phyloP scores from a whole-genome alignment of 1,140 invertebrate species.

The Antheraea mylitta region DNA sequence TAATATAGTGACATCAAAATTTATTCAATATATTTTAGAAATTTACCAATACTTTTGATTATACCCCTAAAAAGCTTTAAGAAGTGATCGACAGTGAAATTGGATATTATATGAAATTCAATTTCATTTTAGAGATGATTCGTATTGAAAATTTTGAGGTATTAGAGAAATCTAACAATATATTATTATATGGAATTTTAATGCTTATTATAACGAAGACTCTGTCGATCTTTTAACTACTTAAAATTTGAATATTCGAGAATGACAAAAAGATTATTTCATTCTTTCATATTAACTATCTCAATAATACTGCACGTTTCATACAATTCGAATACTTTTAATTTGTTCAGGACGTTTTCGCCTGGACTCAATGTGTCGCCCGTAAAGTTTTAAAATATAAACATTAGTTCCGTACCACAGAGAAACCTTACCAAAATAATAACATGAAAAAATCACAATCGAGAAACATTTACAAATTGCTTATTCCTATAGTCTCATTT shows the following conservation, averaged over 20 bases:
- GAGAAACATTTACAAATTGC: slow-evolving; percentile 62
- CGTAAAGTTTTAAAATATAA: neutral
- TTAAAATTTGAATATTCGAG: neutral
- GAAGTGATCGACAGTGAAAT: slow-evolving; percentile 38
- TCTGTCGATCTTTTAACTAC: slow-evolving; percentile 18
- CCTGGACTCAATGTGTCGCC: neutral
- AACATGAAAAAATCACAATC: slow-evolving; percentile 54
- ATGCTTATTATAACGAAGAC: slow-evolving; percentile 17
- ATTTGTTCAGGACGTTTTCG: no score
- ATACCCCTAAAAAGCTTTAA: slow-evolving; percentile 60
- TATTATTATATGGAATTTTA: slow-evolving; percentile 2
- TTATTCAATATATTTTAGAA: slow-evolving; percentile 40
- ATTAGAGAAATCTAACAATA: neutral
- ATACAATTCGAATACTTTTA: no score
- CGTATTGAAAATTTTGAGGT: neutral
- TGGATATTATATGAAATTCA: neutral
- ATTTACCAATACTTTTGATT: slow-evolving; percentile 54
- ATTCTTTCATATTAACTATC: neutral
- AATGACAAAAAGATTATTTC: neutral
- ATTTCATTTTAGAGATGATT: neutral
- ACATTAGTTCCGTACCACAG: neutral
- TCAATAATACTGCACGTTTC: no score
- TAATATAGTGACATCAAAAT: slow-evolving; percentile 58
- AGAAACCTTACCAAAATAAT: slow-evolving; percentile 33
- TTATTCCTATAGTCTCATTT: slow-evolving; percentile 71